These are phyloP conservation scores for Chaenogobius annularis DNA, from an alignment of 2,113 vertebrate species.

Conservation along the genomic window DNA sequence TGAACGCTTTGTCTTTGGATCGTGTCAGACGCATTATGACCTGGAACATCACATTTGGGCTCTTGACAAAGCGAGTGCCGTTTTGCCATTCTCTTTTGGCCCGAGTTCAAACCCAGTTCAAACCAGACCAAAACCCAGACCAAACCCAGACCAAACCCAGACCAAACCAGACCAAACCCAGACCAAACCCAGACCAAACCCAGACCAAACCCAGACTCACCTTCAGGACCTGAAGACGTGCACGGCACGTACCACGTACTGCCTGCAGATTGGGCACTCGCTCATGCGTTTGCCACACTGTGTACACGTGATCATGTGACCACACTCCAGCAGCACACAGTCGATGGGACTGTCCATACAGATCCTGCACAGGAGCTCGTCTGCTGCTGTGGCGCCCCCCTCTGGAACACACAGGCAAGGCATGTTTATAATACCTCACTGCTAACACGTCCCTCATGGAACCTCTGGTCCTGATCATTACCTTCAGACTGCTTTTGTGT, in stretches of 20 bases:
- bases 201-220: not conserved
- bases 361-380: conserved; percentile 94
- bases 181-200: not conserved
- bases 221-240: conserved; percentile 95
- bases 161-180: not conserved
- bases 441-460: too few species aligned
- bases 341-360: conserved; percentile 98
- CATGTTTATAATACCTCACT: too few species aligned
- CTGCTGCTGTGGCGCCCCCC: conserved; percentile 33
- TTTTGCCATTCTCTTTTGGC: too few species aligned
- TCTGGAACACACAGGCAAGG: not conserved
- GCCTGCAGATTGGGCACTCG: conserved; percentile 97
- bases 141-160: not conserved
- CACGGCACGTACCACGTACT: conserved; percentile 95
- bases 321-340: conserved; percentile 95
- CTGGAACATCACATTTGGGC: too few species aligned
- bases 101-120: too few species aligned
- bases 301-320: conserved; percentile 99
- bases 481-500: too few species aligned
- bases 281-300: conserved; percentile 97
- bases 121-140: not conserved
- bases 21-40: too few species aligned
- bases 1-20: too few species aligned
- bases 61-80: too few species aligned
- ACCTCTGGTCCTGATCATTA: too few species aligned